These are phyloP conservation scores for Pogonomyrmex barbatus DNA, from an alignment of 1,140 invertebrate genomes.

Conservation along the genomic window DNA sequence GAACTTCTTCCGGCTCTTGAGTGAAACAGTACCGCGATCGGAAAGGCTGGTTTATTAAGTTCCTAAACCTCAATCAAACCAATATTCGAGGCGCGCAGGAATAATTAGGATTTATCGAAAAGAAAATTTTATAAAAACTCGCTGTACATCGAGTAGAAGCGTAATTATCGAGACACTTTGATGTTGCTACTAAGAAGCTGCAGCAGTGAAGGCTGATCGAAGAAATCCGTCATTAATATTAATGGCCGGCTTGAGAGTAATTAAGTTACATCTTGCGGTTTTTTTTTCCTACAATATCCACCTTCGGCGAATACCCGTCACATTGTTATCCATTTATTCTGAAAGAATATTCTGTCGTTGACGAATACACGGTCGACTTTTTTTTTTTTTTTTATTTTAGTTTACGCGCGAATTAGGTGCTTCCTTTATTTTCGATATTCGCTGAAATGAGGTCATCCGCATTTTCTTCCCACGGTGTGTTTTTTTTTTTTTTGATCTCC, in stretches of 20 bases:
- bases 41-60: slow-evolving; percentile 8
- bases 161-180: neutral
- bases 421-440: neutral
- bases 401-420: neutral
- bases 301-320: neutral
- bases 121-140: neutral
- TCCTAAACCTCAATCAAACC: neutral
- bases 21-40: neutral
- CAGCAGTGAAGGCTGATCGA: slow-evolving; percentile 2
- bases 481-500: neutral
- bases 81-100: neutral
- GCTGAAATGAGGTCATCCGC: neutral
- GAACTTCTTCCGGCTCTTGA: neutral
- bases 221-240: slow-evolving; percentile 21
- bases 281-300: neutral
- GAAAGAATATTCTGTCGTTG: neutral
- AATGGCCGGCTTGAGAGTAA: neutral
- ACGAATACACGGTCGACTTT: neutral
- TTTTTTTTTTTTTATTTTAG: neutral
- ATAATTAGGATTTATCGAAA: neutral
- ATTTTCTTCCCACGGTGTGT: neutral
- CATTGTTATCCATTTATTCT: neutral
- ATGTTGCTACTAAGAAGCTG: neutral
- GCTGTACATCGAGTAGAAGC: neutral
- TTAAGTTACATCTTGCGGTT: neutral